Base-by-base conservation (phyloP, 35 echinoderm and acorn worm genomes). In the Chiridota heheva region DNA sequence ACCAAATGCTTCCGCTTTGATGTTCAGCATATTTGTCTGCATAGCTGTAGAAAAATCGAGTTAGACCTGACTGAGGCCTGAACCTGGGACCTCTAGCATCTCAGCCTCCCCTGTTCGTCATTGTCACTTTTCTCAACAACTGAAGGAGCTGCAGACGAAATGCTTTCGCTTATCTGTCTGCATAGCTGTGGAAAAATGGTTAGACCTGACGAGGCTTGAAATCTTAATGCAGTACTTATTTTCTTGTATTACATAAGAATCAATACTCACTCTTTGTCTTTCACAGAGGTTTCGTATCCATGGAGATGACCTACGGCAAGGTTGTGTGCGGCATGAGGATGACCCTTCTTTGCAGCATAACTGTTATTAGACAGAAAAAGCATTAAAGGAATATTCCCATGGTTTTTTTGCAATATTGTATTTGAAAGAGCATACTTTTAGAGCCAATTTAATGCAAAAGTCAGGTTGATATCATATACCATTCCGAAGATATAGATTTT, bases 241-340 rank as follows among this genome's bases (percentile, higher is more conserved):
- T 1, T 15, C 13, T 32, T 29, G 20, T 18, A 0, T 20, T 13
- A 29, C 20, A 40, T 59, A 15, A 10, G 17, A 4, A 28, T 3
- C n/a, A 18, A 8, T 27, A 75, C 93, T 97, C 81, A 97, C 93
- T 84, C 79, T 91, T 78, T 97, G 39, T 78, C 75, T 38, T 80
- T 83, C 60, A 97, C 84, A 62, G 53, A 85, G 22, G 93, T 97
- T 35, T 87, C 71, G 80, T 97, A 97, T 15, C 93, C 93, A 26
- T 97, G 93, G 12, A 97, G 84, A 67, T 97, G 93, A 72, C 84
- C 93, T 4, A 97, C 80, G 38, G 93, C 93, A 34, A 97, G 80
- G 56, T 97, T 97, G 42, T 97, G 93, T 58, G 93, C 82, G 7
- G 93, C 88, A 81, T 97, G 88, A 3, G 93, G 77, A 80, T 97